Evolutionary conservation across 2,113 vertebrate species (phyloP), one percentile per base, ranked within the genome.

Genomic region (Centropus unirufus): DNA sequence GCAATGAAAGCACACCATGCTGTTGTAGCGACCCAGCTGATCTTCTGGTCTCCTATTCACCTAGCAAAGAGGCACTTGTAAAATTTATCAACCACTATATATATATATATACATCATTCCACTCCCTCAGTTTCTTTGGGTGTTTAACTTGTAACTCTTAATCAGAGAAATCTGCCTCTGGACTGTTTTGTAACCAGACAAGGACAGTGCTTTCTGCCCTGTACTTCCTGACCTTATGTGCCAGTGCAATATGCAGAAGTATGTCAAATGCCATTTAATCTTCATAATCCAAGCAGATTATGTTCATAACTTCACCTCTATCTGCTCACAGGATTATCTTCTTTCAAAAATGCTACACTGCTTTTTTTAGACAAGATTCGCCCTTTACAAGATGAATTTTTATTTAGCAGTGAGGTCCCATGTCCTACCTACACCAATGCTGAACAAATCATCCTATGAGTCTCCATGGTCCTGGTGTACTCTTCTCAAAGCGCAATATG

Each of bases 211-310:
- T 77, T 68, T 92, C 72, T 87, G 82, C 68, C 79, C 82, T 92
- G 47, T 24, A 7, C 84, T 90, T 74, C 39, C 87, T 83, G 92
- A 95, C 90, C 89, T 95, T 85, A 59, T 52, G 78, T 91, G 77
- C 89, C 92, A 90, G 84, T 54, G 42, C 39, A 85, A 94, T 85
- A 81, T 85, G 62, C 87, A 90, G 40, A 89, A 95, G 58, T 81
- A 79, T 95, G 94, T 72, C 82, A 93, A 97, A 96, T 78, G 82
- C 69, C 69, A 72, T 93, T 97, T 97, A 97, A 95, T 97, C 94
- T 92, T 88, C 73, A 81, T 96, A 96, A 96, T 97, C 95, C 78
- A 6, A 89, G 76, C 73, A 95, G 94, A 95, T 95, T 95, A 96
- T 88, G 29, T 83, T 83, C 70, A 79, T 47, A 80, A 88, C 79